phyloP scores from a whole-genome alignment of 92 coral and sea anemone species.

The Montipora capitata region DNA sequence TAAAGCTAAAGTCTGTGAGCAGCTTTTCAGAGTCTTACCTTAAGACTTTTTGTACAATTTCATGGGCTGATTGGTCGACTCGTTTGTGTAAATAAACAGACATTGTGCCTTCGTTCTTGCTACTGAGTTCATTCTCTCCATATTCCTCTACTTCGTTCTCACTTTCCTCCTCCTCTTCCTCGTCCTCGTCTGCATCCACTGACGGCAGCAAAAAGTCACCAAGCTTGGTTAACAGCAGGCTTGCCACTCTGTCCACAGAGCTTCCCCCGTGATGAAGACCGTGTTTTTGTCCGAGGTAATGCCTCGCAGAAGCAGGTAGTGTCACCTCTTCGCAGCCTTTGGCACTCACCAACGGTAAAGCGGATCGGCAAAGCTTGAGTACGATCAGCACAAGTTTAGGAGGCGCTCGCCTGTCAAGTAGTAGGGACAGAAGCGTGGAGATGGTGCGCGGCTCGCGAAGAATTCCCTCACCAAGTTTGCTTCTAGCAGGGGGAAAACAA shows the following conservation, averaged over 20 bases:
- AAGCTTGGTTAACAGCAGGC: slow-evolving; percentile 87
- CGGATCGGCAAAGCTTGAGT: slow-evolving; percentile 88
- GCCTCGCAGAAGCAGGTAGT: slow-evolving; percentile 72
- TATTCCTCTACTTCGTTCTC: slow-evolving; percentile 28
- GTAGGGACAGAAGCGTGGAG: slow-evolving; percentile 91
- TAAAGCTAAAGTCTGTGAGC: neutral
- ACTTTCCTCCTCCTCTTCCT: slow-evolving; percentile 52
- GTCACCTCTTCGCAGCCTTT: slow-evolving; percentile 81
- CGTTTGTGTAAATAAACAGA: slow-evolving; percentile 90
- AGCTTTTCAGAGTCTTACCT: slow-evolving; percentile 62
- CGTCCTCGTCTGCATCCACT: slow-evolving; percentile 48
- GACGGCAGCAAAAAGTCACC: slow-evolving; percentile 91
- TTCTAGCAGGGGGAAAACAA: slow-evolving; percentile 56
- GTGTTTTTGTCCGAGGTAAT: slow-evolving; percentile 59
- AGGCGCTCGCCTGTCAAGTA: slow-evolving; percentile 92
- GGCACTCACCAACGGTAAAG: slow-evolving; percentile 90
- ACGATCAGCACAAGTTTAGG: slow-evolving; percentile 92
- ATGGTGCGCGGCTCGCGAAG: slow-evolving; percentile 93
- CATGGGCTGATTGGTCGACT: slow-evolving; percentile 92
- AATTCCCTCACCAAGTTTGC: slow-evolving; percentile 94
- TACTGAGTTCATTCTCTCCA: slow-evolving; percentile 27
- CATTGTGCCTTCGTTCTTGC: slow-evolving; percentile 41
- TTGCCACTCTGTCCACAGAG: slow-evolving; percentile 84
- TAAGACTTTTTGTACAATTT: slow-evolving; percentile 92
- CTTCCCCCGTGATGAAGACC: slow-evolving; percentile 35